Base-by-base conservation (phyloP, 2,113 vertebrate genomes). In the Phoxinus phoxinus region DNA sequence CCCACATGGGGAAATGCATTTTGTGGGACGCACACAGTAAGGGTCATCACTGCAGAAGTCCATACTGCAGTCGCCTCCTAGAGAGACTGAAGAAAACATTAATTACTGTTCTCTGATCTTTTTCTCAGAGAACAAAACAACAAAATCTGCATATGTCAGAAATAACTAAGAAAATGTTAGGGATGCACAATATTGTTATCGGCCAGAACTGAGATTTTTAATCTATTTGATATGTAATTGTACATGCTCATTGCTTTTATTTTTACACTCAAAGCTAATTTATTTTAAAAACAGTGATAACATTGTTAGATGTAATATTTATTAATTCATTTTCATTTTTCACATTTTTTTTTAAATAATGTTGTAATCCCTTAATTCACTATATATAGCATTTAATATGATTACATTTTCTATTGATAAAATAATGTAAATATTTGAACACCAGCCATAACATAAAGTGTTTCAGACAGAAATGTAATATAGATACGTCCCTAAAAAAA, bases 51-150 rank as follows among this genome's bases (percentile, higher is more conserved):
- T 85, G 87, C 6, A 59, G 48, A 32, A 84, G 72, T 6, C 82
- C 78, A 17, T 89, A 90, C 30, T 83, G 86, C 61, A 90, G 88
- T 48, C 82, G 84, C 71, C 90, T 86, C 44, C 86, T 79, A 25
- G 90, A 90, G 8, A 87, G 9, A 56, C 88, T 89, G 84, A 48
- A 73, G 53, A 77, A 58, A 59, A 46, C 19, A 84, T 58, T 37
- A 35, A 59, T 37, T 32, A 80, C 19, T 2, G 7, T 19, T 21
- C 8, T 59, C 17, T 19, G 8, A 56, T 74, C 7, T 30, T 63
- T 61, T 63, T 48, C 41, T 6, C 5, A 1, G 3, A 44, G 1
- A 25, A 51, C 25, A 77, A 65, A 30, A 44, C 44, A 27, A 32
- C 67, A 58, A 58, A 27, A 77, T 17, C 2, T 30, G 21, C 2